Conservation (phyloP, 2,888 invertebrate genomes). For the Galeopsomyia nigrocyanea region DNA sequence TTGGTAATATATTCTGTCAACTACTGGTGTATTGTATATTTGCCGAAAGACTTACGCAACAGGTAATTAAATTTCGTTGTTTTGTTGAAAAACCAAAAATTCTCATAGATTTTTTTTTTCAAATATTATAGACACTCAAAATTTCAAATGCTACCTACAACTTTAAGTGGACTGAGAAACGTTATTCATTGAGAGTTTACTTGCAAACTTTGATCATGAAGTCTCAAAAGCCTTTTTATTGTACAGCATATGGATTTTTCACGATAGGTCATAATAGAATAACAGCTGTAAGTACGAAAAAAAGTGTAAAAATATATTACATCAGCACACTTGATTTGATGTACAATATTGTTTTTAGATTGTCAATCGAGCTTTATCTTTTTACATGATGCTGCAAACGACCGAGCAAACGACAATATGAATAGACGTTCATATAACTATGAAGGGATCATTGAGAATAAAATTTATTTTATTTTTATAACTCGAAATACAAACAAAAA, state of each 20-base stretch:
- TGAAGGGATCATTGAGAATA: too few species aligned
- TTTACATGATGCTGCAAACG: constrained; percentile 28
- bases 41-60: constrained; percentile 17
- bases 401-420: too few species aligned
- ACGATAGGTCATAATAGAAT: constrained; percentile 16
- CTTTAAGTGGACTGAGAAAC: constrained; percentile 24
- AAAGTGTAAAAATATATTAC: background rate
- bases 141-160: constrained; percentile 19
- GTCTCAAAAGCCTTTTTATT: constrained; percentile 31
- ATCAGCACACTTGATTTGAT: too few species aligned
- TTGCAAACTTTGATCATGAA: constrained; percentile 21
- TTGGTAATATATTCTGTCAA: constrained; percentile 8
- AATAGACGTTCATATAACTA: too few species aligned
- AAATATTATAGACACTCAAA: constrained; percentile 7
- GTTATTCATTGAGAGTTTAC: background rate
- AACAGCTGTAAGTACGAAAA: background rate
- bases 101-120: too few species aligned
- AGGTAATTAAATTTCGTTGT: constrained; percentile 24
- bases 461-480: too few species aligned
- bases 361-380: constrained; percentile 23
- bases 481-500: too few species aligned
- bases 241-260: constrained; percentile 26
- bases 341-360: too few species aligned
- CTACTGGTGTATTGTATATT: constrained; percentile 12
- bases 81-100: too few species aligned